phyloP scores from a whole-genome alignment of 1,140 invertebrate genomes.

The Macrobrachium nipponense region DNA sequence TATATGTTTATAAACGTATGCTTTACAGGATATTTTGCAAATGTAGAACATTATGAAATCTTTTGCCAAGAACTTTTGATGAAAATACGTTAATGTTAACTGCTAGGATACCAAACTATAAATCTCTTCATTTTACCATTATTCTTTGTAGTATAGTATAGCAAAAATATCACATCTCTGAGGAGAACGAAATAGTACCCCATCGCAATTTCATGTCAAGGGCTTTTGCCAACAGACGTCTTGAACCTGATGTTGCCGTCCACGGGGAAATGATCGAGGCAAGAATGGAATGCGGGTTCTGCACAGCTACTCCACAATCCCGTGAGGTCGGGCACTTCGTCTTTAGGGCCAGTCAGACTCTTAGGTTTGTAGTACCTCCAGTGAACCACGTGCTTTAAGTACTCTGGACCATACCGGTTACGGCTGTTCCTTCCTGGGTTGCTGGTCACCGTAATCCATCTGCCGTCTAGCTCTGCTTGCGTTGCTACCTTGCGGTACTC shows the following conservation, averaged over 20 bases:
- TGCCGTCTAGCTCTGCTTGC: constrained; percentile 64
- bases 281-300: constrained; percentile 64
- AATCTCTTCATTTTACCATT: too few relatives aligned
- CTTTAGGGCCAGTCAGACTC: background rate
- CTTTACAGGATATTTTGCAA: too few relatives aligned
- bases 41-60: too few relatives aligned
- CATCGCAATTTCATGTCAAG: background rate
- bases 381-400: constrained; percentile 65
- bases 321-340: constrained; percentile 4
- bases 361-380: constrained; percentile 33
- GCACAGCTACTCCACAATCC: constrained; percentile 63
- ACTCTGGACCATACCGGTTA: constrained; percentile 66
- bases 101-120: too few relatives aligned
- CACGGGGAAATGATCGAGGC: constrained; percentile 66
- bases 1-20: too few relatives aligned
- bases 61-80: too few relatives aligned
- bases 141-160: too few relatives aligned
- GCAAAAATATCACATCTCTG: background rate
- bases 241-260: constrained; percentile 64
- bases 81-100: too few relatives aligned
- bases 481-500: constrained; percentile 64
- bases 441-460: constrained; percentile 64
- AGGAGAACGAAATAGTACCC: too few relatives aligned
- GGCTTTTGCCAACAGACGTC: too few relatives aligned
- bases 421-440: constrained; percentile 67